Evolutionary conservation across 2,113 vertebrate genomes (phyloP).

Genomic region (Girardinichthys multiradiatus): DNA sequence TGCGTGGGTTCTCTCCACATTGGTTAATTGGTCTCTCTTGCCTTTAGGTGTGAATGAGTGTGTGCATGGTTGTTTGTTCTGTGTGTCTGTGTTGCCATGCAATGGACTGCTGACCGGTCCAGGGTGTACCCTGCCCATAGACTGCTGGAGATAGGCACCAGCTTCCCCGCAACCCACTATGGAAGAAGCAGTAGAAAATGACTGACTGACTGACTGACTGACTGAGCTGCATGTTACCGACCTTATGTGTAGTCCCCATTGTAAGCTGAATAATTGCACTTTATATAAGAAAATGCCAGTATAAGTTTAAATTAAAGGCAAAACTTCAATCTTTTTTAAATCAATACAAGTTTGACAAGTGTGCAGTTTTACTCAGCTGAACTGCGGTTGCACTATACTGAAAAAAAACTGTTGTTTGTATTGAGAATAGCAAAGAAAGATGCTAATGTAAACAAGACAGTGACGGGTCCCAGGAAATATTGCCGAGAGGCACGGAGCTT

Average conservation of each 20-base stretch:
- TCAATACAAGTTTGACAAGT: conserved; percentile 6
- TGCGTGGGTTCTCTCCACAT: too few species aligned
- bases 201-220: too few species aligned
- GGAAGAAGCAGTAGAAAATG: too few species aligned
- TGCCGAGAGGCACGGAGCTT: conserved; percentile 9
- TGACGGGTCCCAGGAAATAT: conserved; percentile 20
- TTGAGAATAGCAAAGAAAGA: conserved; percentile 18
- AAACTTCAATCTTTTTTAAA: conserved; percentile 18
- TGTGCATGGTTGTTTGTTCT: too few species aligned
- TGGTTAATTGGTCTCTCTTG: too few species aligned
- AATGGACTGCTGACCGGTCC: too few species aligned
- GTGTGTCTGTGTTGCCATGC: too few species aligned
- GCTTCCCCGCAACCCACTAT: too few species aligned
- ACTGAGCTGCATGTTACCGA: too few species aligned
- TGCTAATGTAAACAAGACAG: conserved; percentile 33
- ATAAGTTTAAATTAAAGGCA: conserved; percentile 20
- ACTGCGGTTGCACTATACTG: conserved; percentile 7
- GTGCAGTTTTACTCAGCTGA: conserved; percentile 13
- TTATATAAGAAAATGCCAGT: conserved; percentile 2
- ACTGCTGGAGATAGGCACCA: too few species aligned
- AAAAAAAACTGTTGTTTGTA: background rate
- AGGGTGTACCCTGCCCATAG: too few species aligned
- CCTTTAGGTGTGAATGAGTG: too few species aligned
- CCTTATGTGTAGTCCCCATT: background rate
- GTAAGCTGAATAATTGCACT: background rate